Percentiles rank a stretch among this genome's conserved stretches.
These are phyloP conservation scores for Isoperla grammatica DNA, from an alignment of 2,888 invertebrate genomes.

Conservation along the genomic window DNA sequence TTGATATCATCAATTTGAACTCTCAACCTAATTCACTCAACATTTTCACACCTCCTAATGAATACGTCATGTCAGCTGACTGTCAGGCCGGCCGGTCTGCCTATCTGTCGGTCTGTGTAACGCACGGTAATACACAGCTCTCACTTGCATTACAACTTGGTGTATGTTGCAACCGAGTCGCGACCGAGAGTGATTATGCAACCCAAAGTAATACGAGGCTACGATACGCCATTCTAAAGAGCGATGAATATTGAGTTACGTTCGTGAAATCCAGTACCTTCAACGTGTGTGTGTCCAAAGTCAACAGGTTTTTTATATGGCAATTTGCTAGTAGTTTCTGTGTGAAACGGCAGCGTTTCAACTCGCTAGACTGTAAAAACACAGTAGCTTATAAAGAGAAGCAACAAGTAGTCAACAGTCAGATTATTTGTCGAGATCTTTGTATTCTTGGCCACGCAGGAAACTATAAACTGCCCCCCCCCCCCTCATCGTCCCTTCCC, in stretches of 20 bases:
- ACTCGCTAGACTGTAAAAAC: slow-evolving; percentile 11
- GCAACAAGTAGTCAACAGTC: slow-evolving; percentile 15
- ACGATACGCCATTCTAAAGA: no score
- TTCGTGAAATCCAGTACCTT: slow-evolving; percentile 6
- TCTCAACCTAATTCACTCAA: no score
- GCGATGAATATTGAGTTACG: slow-evolving; percentile 3
- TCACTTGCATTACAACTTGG: no score
- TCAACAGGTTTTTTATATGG: slow-evolving; percentile 17
- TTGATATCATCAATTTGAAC: no score
- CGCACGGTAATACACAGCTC: no score
- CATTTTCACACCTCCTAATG: no score
- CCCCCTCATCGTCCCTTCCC: not conserved
- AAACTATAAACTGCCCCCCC: slow-evolving; percentile 5
- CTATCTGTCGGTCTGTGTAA: no score
- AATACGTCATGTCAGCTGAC: no score
- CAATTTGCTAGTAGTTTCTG: slow-evolving; percentile 6
- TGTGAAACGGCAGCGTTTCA: not conserved
- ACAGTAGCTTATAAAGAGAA: slow-evolving; percentile 3
- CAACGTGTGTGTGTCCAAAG: slow-evolving; percentile 15
- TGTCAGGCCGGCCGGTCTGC: no score
- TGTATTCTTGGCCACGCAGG: slow-evolving; percentile 11
- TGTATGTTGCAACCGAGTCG: no score
- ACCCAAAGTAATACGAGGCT: slow-evolving; percentile 11
- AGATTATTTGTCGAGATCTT: slow-evolving; percentile 17
- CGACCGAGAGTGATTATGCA: no score